Conservation (phyloP, 2,113 vertebrate genomes). For the Psilopogon haemacephalus region DNA sequence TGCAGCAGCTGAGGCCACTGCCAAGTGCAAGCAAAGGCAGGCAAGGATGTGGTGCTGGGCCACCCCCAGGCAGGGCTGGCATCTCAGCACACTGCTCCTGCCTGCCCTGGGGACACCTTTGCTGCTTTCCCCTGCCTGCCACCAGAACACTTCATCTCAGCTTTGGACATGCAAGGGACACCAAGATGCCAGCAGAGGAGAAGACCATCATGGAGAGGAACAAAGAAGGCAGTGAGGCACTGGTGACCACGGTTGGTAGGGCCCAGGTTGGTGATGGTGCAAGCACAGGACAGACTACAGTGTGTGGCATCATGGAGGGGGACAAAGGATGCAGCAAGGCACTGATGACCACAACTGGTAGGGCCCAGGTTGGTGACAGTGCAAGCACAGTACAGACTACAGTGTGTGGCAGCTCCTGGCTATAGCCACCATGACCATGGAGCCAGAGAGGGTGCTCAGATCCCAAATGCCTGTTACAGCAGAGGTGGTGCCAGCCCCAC, state of each 20-base stretch:
- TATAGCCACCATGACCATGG: accelerated
- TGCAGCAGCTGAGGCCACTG: neutral
- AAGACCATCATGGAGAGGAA: too few species aligned
- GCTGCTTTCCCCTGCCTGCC: neutral
- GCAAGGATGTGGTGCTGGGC: accelerated
- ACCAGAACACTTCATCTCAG: neutral
- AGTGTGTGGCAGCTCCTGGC: accelerated
- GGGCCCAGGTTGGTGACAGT: accelerated
- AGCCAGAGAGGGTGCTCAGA: neutral
- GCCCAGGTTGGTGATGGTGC: accelerated
- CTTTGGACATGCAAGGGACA: neutral
- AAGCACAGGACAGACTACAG: neutral
- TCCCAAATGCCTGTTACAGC: accelerated
- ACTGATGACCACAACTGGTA: accelerated
- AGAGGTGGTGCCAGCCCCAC: neutral
- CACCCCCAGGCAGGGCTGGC: neutral
- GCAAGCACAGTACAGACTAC: neutral
- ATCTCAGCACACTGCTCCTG: neutral
- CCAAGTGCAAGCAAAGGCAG: neutral
- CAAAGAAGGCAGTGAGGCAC: neutral
- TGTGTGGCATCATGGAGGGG: neutral
- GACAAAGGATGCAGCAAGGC: neutral
- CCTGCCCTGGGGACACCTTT: neutral
- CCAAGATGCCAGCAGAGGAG: neutral
- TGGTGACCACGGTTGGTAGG: neutral